Evolutionary conservation across 64 coral and sea anemone species (phyloP).

Genomic region (Montipora foliosa): DNA sequence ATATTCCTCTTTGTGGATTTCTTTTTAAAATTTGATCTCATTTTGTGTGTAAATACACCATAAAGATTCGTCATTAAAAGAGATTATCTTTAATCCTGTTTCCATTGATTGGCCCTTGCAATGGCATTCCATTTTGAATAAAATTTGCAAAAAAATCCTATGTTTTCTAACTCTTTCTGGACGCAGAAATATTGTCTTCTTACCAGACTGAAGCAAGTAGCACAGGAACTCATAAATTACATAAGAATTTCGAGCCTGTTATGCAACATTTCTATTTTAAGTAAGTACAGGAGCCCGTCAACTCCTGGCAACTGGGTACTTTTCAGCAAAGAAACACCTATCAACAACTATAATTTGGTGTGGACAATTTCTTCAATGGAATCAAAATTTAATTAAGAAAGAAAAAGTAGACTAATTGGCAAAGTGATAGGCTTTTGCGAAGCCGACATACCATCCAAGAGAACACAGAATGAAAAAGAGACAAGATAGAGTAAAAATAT

Average conservation of each 20-base stretch:
- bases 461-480: background rate
- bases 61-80: background rate
- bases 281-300: no score
- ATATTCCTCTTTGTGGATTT: background rate
- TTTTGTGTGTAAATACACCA: constrained; percentile 1
- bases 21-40: background rate
- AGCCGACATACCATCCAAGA: background rate
- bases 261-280: no score
- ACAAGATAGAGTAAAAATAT: background rate
- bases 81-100: background rate
- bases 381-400: background rate
- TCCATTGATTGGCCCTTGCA: background rate
- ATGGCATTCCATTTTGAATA: constrained; percentile 4
- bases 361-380: background rate
- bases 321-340: no score
- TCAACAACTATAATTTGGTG: background rate
- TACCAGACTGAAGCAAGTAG: no score
- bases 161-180: background rate
- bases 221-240: no score
- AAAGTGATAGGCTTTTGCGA: background rate
- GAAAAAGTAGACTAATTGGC: background rate
- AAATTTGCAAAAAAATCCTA: background rate
- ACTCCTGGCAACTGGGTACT: no score
- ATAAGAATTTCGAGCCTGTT: no score
- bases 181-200: background rate